A percentile compares a stretch with the other conserved stretches of the same genome.
Evolutionary conservation across 2,888 invertebrate species (phyloP).

Genomic region (Nemapogon koenigi): DNA sequence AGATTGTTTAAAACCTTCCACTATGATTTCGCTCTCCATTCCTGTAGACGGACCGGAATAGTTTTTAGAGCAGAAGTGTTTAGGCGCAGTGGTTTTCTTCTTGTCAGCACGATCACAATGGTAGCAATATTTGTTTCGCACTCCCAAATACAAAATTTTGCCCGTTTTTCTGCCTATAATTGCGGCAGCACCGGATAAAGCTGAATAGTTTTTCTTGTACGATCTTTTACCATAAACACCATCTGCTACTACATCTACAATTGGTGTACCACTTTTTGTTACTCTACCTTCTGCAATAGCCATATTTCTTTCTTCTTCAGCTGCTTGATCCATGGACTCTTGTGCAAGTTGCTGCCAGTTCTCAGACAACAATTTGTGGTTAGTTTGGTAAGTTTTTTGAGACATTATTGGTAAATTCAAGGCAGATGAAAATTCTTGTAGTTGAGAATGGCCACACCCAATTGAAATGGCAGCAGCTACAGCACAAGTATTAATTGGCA

Average conservation of each 20-base stretch:
- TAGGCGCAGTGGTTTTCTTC: constrained; percentile 4
- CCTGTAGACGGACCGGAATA: constrained; percentile 12
- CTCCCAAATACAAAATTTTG: constrained; percentile 13
- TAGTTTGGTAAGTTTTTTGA: not conserved
- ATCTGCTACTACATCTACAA: constrained; percentile 7
- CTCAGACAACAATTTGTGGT: not conserved
- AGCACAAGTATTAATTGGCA: not conserved
- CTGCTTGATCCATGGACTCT: not conserved
- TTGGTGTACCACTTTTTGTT: constrained; percentile 5
- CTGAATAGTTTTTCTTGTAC: constrained; percentile 5
- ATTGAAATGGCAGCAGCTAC: not conserved
- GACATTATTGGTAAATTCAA: not conserved
- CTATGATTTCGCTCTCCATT: constrained; percentile 16
- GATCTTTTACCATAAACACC: constrained; percentile 8
- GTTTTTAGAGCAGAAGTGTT: constrained; percentile 15
- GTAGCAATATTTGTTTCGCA: constrained; percentile 14
- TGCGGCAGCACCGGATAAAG: constrained; percentile 17
- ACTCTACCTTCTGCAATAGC: constrained; percentile 5
- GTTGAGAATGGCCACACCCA: not conserved
- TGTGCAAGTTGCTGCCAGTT: constrained; percentile 6
- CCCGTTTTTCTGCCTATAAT: constrained; percentile 12
- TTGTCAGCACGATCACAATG: constrained; percentile 10
- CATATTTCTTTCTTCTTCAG: constrained; percentile 4
- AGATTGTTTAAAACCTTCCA: constrained; percentile 15
- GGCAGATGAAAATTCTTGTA: not conserved